Conservation (phyloP, 2,113 vertebrate species). For the Onychostoma macrolepis region DNA sequence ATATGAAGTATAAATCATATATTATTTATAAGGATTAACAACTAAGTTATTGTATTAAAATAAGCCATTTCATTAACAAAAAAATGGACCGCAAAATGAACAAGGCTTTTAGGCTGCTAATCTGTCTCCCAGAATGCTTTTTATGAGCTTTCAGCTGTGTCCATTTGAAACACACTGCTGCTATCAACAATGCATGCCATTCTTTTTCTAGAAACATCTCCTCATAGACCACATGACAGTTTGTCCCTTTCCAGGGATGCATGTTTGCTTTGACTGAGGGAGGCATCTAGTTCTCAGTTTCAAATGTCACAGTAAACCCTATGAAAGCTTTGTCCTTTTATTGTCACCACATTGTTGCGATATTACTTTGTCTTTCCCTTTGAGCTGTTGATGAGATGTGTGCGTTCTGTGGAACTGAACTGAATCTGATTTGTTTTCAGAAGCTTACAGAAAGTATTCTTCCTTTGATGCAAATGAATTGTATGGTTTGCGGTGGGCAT, state of each 20-base stretch:
- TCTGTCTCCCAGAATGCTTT: background rate
- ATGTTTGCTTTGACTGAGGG: conserved; percentile 23
- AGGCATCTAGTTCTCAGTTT: conserved; percentile 1
- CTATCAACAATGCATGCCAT: conserved; percentile 62
- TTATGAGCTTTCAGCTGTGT: conserved; percentile 45
- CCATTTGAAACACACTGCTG: conserved; percentile 62
- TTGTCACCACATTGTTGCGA: conserved; percentile 16
- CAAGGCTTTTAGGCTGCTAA: background rate
- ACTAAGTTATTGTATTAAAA: background rate
- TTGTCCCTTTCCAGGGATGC: conserved; percentile 33
- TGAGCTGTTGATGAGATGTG: background rate
- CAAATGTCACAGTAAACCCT: background rate
- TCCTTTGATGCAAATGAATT: background rate
- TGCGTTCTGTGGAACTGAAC: background rate
- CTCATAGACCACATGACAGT: conserved; percentile 45
- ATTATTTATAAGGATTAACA: background rate
- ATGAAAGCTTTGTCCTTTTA: conserved; percentile 25
- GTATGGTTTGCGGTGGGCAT: background rate
- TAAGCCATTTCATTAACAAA: background rate
- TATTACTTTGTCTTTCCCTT: conserved; percentile 5
- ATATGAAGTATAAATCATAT: background rate
- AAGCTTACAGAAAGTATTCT: conserved; percentile 28
- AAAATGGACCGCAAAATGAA: background rate
- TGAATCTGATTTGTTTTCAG: conserved; percentile 33
- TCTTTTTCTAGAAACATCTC: conserved; percentile 62